Evolutionary conservation across 2,888 invertebrate genomes (phyloP).

Genomic region (Stenoptilia bipunctidactyla): DNA sequence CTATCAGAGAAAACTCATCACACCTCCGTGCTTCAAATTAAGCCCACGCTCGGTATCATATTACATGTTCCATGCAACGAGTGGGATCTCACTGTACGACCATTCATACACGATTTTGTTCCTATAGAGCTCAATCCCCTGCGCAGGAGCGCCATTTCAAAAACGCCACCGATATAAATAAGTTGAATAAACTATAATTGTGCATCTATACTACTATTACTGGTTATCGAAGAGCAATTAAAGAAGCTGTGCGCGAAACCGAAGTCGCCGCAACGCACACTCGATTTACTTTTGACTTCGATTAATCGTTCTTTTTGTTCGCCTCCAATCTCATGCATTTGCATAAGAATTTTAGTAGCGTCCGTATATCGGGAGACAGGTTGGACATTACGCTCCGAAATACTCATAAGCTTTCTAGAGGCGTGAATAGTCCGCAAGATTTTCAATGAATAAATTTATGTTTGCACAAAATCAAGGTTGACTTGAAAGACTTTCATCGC

Average conservation of each 20-base stretch:
- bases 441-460: background rate
- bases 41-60: slow-evolving; percentile 35
- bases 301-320: slow-evolving; percentile 56
- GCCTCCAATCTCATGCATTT: slow-evolving; percentile 45
- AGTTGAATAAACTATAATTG: slow-evolving; percentile 41
- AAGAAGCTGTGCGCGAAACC: slow-evolving; percentile 42
- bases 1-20: slow-evolving; percentile 27
- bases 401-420: too few species aligned
- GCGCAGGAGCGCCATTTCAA: slow-evolving; percentile 2
- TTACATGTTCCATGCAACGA: slow-evolving; percentile 22
- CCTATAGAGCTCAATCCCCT: slow-evolving; percentile 18
- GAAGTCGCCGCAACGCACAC: slow-evolving; percentile 31
- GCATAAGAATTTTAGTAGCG: slow-evolving; percentile 46
- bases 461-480: slow-evolving; percentile 1
- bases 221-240: slow-evolving; percentile 58
- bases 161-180: slow-evolving; percentile 33
- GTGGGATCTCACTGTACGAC: slow-evolving; percentile 24
- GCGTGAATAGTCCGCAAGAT: too few species aligned
- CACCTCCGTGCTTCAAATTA: slow-evolving; percentile 31
- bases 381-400: slow-evolving; percentile 9
- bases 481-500: background rate
- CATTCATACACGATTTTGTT: slow-evolving; percentile 30
- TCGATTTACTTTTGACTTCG: slow-evolving; percentile 55
- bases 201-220: slow-evolving; percentile 53
- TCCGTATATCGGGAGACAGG: slow-evolving; percentile 22